phyloP scores from a whole-genome alignment of 1,140 invertebrate genomes.

The Drosophila arawakana region DNA sequence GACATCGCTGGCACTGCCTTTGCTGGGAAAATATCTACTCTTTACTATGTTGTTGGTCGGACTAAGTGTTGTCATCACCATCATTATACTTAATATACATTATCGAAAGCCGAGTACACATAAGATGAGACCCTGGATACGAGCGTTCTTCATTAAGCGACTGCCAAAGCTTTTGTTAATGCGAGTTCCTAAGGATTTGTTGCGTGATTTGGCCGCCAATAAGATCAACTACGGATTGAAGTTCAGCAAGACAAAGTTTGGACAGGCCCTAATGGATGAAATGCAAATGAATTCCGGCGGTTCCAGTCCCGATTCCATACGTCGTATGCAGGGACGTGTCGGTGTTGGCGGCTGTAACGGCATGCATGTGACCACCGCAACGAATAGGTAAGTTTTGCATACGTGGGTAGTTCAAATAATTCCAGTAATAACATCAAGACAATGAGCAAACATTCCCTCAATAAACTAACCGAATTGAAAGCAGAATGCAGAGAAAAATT shows the following conservation, averaged over 20 bases:
- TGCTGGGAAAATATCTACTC: constrained; percentile 98
- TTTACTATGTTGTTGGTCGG: constrained; percentile 99
- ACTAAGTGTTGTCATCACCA: constrained; percentile 98
- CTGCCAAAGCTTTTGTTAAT: constrained; percentile 94
- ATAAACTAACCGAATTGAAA: background rate
- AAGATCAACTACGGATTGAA: constrained; percentile 89
- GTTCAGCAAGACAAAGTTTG: constrained; percentile 88
- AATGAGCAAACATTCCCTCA: background rate
- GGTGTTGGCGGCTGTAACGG: constrained; percentile 92
- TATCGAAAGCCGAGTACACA: constrained; percentile 99
- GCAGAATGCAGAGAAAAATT: constrained; percentile 14
- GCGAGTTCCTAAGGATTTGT: constrained; percentile 92
- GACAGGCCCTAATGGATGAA: constrained; percentile 88
- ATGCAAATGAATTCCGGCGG: constrained; percentile 89
- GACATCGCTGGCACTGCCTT: constrained; percentile 97
- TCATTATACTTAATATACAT: constrained; percentile 99
- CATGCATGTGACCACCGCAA: constrained; percentile 89
- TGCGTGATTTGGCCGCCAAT: constrained; percentile 91
- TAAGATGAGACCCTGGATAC: constrained; percentile 96
- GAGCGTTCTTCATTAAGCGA: constrained; percentile 93
- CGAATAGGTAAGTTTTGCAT: constrained; percentile 86
- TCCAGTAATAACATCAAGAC: background rate
- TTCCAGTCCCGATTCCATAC: constrained; percentile 90
- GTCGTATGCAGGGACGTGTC: constrained; percentile 86
- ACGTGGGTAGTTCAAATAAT: background rate